These are phyloP conservation scores for Apis laboriosa DNA, from an alignment of 1,140 invertebrate genomes.

Conservation along the genomic window DNA sequence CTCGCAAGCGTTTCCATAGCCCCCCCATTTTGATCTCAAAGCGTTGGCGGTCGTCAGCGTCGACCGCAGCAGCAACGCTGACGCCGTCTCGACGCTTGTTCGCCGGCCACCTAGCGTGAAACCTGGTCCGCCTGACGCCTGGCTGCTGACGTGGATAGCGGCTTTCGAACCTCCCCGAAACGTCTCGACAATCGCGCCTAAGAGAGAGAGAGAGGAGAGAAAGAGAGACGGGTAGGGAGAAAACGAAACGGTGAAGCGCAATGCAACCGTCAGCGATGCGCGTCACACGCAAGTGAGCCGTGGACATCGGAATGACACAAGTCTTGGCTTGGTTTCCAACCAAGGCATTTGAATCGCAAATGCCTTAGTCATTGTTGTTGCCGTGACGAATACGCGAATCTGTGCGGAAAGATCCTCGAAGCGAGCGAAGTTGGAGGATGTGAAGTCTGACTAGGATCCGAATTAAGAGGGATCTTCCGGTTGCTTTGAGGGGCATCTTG, in stretches of 20 bases:
- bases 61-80: conserved; percentile 30
- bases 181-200: conserved; percentile 33
- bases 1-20: conserved; percentile 15
- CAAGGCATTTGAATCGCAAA: conserved; percentile 66
- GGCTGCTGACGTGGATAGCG: conserved; percentile 50
- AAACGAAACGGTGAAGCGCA: conserved; percentile 39
- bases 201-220: conserved; percentile 2
- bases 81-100: background rate
- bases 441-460: conserved; percentile 8
- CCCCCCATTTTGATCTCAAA: conserved; percentile 37
- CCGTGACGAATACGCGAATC: conserved; percentile 32
- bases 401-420: background rate
- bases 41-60: conserved; percentile 14
- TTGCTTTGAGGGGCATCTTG: background rate
- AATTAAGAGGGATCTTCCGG: conserved; percentile 39
- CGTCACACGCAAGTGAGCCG: conserved; percentile 49
- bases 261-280: conserved; percentile 55
- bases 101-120: conserved; percentile 28
- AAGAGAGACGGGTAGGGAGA: background rate
- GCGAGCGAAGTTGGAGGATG: no score
- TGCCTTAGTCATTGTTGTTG: conserved; percentile 57
- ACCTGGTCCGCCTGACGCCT: conserved; percentile 50
- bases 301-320: conserved; percentile 50
- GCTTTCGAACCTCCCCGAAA: background rate
- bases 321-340: conserved; percentile 6